Percentiles rank a stretch among this genome's conserved stretches.
These are phyloP conservation scores for Tadarida brasiliensis DNA, from an alignment of 2,797 vertebrate species.

Conservation along the genomic window DNA sequence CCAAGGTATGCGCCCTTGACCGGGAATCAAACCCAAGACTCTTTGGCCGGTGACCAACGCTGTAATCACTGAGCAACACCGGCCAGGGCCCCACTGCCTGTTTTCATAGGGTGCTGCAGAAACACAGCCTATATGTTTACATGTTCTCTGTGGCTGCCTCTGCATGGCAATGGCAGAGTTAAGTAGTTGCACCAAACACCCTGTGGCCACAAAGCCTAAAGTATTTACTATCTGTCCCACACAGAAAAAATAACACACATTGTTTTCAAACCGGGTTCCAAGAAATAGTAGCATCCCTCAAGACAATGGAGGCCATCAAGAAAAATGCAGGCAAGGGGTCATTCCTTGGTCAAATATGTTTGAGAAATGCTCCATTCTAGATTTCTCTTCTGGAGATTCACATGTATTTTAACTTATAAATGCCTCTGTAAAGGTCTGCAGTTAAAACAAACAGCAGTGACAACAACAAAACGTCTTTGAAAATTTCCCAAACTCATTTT, in stretches of 20 bases:
- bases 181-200: not conserved
- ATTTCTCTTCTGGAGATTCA: not conserved
- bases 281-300: not conserved
- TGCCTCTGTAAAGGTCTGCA: not conserved
- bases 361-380: not conserved
- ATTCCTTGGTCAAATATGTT: not conserved
- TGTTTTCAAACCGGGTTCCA: not conserved
- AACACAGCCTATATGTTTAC: no score
- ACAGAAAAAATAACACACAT: not conserved
- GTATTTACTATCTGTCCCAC: not conserved
- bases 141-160: not conserved
- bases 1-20: no score
- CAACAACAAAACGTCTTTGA: not conserved
- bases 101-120: not conserved
- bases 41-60: no score
- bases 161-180: not conserved
- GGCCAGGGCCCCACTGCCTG: not conserved
- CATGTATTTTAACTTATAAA: not conserved
- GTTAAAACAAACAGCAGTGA: not conserved
- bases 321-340: not conserved
- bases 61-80: no score
- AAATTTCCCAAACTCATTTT: not conserved
- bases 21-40: no score
- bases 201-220: not conserved
- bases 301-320: not conserved